Evolutionary conservation across 2,888 invertebrate genomes (phyloP), one percentile per base, ranked within the genome.

Genomic region (Diarsia rubi): DNA sequence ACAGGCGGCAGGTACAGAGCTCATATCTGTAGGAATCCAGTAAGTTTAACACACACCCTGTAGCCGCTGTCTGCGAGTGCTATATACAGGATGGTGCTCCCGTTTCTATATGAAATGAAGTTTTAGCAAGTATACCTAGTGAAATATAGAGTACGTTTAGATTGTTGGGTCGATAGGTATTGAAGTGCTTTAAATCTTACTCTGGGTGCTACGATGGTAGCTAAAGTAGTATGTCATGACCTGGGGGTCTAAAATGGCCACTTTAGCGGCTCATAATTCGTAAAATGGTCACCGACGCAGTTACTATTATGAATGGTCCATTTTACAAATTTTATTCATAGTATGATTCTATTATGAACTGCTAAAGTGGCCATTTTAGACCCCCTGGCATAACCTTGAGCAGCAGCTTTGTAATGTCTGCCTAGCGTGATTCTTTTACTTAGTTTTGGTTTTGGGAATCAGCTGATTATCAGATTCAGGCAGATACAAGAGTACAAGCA

Each of bases 11-110:
- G 88, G 86, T 84, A 83, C 82, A 78, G 85, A 85, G 86, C 88
- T 89, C 90, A 89, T 89, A 90, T 91, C 90, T 88, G 88, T 84
- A 83, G 82, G 85, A 88, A 88, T 88, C 84, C 89, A 88, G 87
- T 85, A 87, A 88, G 86, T 89, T 86, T 82, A 83, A 83, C 83
- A 84, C 83, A 82, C 84, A 81, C 82, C 85, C 85, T 86, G 86
- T 86, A 84, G 84, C 78, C 70, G 77, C 75, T 71, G 70, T 65
- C 79, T 77, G 73, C 80, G 69, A 59, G 62, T 57, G 47, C 75
- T 74, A 73, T 78, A 45, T 82, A 86, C 81, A 86, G 86, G 37
- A 12, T 82, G n/a, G n/a, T n/a, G 87, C 60, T 75, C 63, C 63
- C 42, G 31, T 80, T 81, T 78, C 70, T 68, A 63, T 63, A 66